Evolutionary conservation across 2,797 vertebrate genomes (phyloP).

Genomic region (Mionectes olivaceus): DNA sequence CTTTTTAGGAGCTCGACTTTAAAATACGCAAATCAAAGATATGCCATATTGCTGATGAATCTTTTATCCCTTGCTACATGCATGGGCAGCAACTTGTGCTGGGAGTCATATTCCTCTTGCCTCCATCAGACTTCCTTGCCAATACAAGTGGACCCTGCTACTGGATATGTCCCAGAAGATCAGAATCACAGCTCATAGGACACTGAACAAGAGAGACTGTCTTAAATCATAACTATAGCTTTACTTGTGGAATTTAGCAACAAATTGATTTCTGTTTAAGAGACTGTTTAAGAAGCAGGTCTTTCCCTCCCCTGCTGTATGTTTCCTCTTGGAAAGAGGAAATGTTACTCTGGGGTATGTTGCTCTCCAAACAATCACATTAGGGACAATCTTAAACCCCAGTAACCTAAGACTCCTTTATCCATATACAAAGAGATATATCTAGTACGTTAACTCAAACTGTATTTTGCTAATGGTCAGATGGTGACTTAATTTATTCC

Average conservation of each 20-base stretch:
- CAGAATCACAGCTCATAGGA: neutral
- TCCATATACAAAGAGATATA: neutral
- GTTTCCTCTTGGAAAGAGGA: neutral
- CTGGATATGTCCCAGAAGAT: neutral
- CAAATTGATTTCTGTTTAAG: neutral
- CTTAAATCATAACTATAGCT: neutral
- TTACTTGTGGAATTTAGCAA: neutral
- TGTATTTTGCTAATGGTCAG: neutral
- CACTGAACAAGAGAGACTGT: neutral
- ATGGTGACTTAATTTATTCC: neutral
- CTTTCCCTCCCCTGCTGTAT: neutral
- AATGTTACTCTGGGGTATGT: neutral
- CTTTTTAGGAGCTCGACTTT: neutral
- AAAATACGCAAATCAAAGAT: neutral
- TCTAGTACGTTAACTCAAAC: neutral
- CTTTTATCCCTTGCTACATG: neutral
- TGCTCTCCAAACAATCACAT: neutral
- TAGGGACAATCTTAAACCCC: neutral
- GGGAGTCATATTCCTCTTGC: neutral
- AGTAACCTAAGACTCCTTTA: neutral
- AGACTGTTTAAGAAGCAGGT: neutral
- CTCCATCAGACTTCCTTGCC: neutral
- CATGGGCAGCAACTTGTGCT: neutral
- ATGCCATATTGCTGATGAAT: neutral
- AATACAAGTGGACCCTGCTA: neutral